Evolutionary conservation across 37 sponge, comb jelly and placozoan species (phyloP), one percentile per base, ranked within the genome.

Genomic region (Theonella swinhoei): DNA sequence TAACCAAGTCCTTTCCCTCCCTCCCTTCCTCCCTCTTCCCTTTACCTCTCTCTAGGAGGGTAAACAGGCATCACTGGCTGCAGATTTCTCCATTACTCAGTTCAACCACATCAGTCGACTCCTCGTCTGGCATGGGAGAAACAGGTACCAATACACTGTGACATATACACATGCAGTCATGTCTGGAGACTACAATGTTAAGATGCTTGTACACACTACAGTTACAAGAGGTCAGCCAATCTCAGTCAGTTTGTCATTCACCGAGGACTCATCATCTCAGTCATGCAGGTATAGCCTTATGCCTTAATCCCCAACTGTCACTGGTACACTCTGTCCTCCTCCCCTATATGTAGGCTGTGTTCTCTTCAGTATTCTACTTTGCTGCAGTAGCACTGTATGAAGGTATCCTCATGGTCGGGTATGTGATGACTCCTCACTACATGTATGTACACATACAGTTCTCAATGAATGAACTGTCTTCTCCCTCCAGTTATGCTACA

Each of bases 201-300:
- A n/a, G n/a, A n/a, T n/a, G n/a, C n/a, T n/a, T n/a, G n/a, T n/a
- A n/a, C n/a, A n/a, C n/a, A n/a, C n/a, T 82, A 19, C 66, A 97
- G 98, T 74, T 97, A 97, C 76, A 97, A 97, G 75, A 47, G 98
- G 28, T 94, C 95, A 0, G 95, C 97, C 4, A 86, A 95, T 36
- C 84, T 97, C 29, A 92, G 95, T 82, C 97, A 97, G 84, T 97
- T 97, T 94, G 93, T 94, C 29, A 97, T 94, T 43, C 95, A 97
- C 89, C 76, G 98, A 72, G 95, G 98, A 26, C 86, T 97, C 33
- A 94, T 97, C 64, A 97, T 97, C 42, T 91, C 98, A n/a, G 93
- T 89, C 40, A 97, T 97, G 98, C 97, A 97, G 92, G 92, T 91
- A 68, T 33, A 4, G 2, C 32, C 28, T 20, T 23, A 65, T 65